Percentiles rank a stretch among this genome's conserved stretches.
phyloP scores from a whole-genome alignment of 2,113 vertebrate species.

The Columbina picui region DNA sequence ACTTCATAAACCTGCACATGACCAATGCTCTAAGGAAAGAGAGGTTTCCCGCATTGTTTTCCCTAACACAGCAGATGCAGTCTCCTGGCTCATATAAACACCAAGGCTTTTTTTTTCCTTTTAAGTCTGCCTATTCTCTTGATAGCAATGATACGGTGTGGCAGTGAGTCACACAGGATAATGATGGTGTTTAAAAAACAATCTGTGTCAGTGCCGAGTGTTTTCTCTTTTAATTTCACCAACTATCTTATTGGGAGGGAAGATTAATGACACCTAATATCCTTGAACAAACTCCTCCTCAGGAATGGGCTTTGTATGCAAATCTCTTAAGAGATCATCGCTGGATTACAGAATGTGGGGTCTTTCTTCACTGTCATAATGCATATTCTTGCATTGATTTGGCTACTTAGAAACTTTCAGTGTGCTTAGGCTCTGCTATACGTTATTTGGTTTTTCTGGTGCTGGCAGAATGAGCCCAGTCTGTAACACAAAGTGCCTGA shows the following conservation, averaged over 20 bases:
- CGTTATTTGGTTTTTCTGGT: not conserved
- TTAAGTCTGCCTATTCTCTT: not conserved
- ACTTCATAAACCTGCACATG: not conserved
- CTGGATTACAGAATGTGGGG: not conserved
- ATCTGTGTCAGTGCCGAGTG: not conserved
- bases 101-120: not conserved
- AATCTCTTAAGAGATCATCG: not conserved
- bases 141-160: not conserved
- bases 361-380: not conserved
- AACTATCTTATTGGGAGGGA: not conserved
- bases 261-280: not conserved
- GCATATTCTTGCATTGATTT: rapidly evolving
- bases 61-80: not conserved
- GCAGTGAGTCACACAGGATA: not conserved
- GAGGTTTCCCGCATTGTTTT: not conserved
- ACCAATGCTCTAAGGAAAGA: not conserved
- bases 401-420: not conserved
- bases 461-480: not conserved
- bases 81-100: not conserved
- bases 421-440: not conserved
- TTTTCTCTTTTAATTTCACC: not conserved
- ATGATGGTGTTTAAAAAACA: not conserved
- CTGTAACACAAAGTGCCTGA: not conserved
- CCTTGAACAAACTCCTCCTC: not conserved
- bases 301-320: not conserved